Percentiles rank a stretch among this genome's conserved stretches.
Evolutionary conservation across 35 echinoderm and acorn worm genomes (phyloP).

Genomic region (Chiridota heheva): DNA sequence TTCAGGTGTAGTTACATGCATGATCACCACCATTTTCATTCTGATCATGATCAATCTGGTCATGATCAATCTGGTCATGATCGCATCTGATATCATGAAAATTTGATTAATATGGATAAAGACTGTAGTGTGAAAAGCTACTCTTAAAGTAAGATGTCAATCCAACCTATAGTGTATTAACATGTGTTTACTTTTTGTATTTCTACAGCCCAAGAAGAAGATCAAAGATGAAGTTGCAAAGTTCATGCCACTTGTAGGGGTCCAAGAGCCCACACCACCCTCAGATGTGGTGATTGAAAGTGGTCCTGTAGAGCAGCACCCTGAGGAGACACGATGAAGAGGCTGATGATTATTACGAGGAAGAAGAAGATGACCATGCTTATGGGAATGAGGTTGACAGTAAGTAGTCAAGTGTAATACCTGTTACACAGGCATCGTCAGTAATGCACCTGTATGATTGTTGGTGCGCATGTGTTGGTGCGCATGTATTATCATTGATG

Average conservation of each 20-base stretch:
- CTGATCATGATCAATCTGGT: too few species aligned
- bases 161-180: not conserved
- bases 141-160: not conserved
- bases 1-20: too few species aligned
- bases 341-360: constrained; percentile 4
- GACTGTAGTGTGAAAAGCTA: not conserved
- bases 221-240: constrained; percentile 1
- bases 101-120: not conserved
- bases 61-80: too few species aligned
- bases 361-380: constrained; percentile 44
- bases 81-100: not conserved
- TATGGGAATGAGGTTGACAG: constrained; percentile 52
- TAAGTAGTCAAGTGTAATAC: constrained; percentile 51
- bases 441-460: constrained; percentile 36
- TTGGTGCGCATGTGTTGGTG: not conserved
- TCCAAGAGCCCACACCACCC: constrained; percentile 24
- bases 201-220: constrained; percentile 27
- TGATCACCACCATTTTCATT: too few species aligned
- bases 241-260: constrained; percentile 10
- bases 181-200: not conserved
- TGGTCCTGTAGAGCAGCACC: constrained; percentile 78
- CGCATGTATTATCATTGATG: not conserved
- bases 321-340: not conserved
- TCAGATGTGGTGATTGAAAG: constrained; percentile 80
- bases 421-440: constrained; percentile 64